Percentiles rank a stretch among this genome's conserved stretches.
Conservation (phyloP, 1,140 invertebrate genomes). For the Drosophila melanica region DNA sequence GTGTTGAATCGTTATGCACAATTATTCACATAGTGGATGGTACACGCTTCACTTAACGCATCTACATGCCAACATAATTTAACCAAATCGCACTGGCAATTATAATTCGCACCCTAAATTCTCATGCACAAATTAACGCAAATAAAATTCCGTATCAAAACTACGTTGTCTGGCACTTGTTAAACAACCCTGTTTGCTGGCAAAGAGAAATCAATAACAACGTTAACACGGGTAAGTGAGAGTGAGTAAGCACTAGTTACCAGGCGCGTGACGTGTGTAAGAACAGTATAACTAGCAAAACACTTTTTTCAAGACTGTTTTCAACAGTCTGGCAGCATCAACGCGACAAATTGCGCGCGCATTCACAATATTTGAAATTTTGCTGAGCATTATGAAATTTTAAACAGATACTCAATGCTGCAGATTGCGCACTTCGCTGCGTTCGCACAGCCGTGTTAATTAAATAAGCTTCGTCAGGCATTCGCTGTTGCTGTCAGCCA, state of each 20-base stretch:
- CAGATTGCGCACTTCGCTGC: conserved; percentile 45
- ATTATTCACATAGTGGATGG: conserved; percentile 50
- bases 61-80: conserved; percentile 21
- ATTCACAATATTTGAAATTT: conserved; percentile 8
- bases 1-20: conserved; percentile 41
- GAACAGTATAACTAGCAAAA: conserved; percentile 25
- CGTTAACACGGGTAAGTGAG: conserved; percentile 8
- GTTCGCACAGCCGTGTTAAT: conserved; percentile 64
- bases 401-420: conserved; percentile 8
- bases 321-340: conserved; percentile 29
- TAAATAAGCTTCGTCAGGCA: conserved; percentile 59
- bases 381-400: conserved; percentile 10
- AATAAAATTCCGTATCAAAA: conserved; percentile 50
- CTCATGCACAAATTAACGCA: conserved; percentile 56
- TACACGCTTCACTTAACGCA: conserved; percentile 38
- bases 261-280: background rate
- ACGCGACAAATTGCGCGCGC: conserved; percentile 6
- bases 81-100: background rate
- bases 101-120: conserved; percentile 49
- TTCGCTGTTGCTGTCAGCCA: conserved; percentile 49
- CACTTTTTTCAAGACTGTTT: background rate
- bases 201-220: conserved; percentile 52
- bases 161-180: conserved; percentile 45
- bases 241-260: conserved; percentile 2
- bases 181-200: conserved; percentile 37